Percentiles rank a stretch among this genome's conserved stretches.
These are phyloP conservation scores for Tinea semifulvella DNA, from an alignment of 2,888 invertebrate species.

Conservation along the genomic window DNA sequence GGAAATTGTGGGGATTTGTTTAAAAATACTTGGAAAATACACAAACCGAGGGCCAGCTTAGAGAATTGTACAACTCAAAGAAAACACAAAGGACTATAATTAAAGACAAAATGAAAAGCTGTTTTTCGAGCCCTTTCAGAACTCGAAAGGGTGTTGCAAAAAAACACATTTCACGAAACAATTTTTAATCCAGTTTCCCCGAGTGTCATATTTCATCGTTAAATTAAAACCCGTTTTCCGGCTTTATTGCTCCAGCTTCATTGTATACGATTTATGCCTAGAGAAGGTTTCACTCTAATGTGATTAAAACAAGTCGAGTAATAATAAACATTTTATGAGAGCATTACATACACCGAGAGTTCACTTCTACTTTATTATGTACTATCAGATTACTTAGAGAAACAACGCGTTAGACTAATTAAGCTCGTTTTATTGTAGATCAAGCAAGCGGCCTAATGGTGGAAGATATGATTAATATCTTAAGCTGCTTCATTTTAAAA, in stretches of 20 bases:
- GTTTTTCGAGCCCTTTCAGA: slow-evolving; percentile 8
- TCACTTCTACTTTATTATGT: slow-evolving; percentile 9
- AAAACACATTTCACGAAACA: slow-evolving; percentile 17
- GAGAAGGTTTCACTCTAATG: slow-evolving; percentile 27
- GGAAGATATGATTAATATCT: slow-evolving; percentile 6
- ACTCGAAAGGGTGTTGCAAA: slow-evolving; percentile 10
- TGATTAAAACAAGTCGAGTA: slow-evolving; percentile 35
- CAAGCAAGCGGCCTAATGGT: slow-evolving; percentile 33
- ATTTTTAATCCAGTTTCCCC: slow-evolving; percentile 23
- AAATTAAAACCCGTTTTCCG: slow-evolving; percentile 32
- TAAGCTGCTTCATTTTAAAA: background rate
- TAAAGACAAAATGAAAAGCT: slow-evolving; percentile 9
- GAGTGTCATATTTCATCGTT: slow-evolving; percentile 30
- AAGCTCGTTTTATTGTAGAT: slow-evolving; percentile 20
- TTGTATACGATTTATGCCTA: slow-evolving; percentile 25
- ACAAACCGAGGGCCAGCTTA: background rate
- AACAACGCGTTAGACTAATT: slow-evolving; percentile 13
- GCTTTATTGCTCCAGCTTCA: slow-evolving; percentile 30
- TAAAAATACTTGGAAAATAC: slow-evolving; percentile 44
- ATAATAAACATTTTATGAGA: slow-evolving; percentile 46
- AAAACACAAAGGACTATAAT: slow-evolving; percentile 8
- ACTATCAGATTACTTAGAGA: slow-evolving; percentile 13
- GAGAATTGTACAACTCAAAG: background rate
- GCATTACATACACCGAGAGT: slow-evolving; percentile 29
- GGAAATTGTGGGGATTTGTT: slow-evolving; percentile 54